Evolutionary conservation across 2,113 vertebrate genomes (phyloP).

Genomic region (Bubalus kerabau): DNA sequence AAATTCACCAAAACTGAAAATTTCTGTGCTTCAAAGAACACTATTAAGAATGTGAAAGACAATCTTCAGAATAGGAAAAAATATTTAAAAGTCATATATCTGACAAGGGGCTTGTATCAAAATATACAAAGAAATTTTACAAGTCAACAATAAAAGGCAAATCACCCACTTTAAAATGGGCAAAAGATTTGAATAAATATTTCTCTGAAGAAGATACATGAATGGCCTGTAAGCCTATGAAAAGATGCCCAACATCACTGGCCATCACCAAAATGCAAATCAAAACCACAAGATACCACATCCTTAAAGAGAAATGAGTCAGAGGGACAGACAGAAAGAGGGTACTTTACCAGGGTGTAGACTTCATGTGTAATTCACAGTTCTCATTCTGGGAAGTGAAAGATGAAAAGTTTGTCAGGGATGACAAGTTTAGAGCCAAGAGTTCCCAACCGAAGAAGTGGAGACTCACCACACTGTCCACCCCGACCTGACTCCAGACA

Average conservation of each 20-base stretch:
- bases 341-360: conserved; percentile 80
- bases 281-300: neutral
- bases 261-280: neutral
- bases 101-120: neutral
- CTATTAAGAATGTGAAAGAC: neutral
- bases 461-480: neutral
- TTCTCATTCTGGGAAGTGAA: conserved; percentile 73
- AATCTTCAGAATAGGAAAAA: neutral
- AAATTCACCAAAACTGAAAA: neutral
- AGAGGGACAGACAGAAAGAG: neutral
- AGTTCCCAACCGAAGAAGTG: neutral
- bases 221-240: neutral
- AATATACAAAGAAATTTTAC: neutral
- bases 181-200: neutral
- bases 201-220: neutral
- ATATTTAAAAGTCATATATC: neutral
- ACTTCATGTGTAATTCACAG: conserved; percentile 78
- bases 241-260: neutral
- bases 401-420: neutral
- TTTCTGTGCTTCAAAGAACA: neutral
- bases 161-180: neutral
- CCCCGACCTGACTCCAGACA: neutral
- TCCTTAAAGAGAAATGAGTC: too few relatives aligned
- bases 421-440: neutral
- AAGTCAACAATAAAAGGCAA: conserved; percentile 4